These are phyloP conservation scores for Drosophila mimica DNA, from an alignment of 2,888 invertebrate species.

Conservation along the genomic window DNA sequence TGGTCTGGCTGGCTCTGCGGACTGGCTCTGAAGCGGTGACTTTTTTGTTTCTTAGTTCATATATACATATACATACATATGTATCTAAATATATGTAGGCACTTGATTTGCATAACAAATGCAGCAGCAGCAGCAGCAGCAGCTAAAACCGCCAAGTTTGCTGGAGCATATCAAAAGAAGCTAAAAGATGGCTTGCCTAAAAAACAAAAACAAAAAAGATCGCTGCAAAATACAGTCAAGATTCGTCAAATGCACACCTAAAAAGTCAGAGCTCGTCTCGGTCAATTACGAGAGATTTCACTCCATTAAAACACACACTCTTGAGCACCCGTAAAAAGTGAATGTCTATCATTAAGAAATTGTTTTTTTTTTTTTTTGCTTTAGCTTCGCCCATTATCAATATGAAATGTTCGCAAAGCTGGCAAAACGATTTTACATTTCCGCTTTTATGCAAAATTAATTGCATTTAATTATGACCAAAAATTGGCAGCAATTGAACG, in stretches of 20 bases:
- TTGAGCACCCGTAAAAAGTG: slow-evolving; percentile 70
- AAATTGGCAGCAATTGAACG: slow-evolving; percentile 57
- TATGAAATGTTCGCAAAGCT: slow-evolving; percentile 45
- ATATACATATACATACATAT: slow-evolving; percentile 20
- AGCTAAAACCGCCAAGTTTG: slow-evolving; percentile 35
- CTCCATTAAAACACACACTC: slow-evolving; percentile 77
- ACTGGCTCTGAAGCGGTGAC: slow-evolving; percentile 51
- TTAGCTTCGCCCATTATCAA: slow-evolving; percentile 29
- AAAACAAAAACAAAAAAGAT: slow-evolving; percentile 22
- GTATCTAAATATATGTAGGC: slow-evolving; percentile 42
- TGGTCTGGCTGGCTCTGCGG: slow-evolving; percentile 56
- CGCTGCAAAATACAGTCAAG: slow-evolving; percentile 51
- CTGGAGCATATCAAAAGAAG: slow-evolving; percentile 40
- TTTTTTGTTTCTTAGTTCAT: slow-evolving; percentile 62
- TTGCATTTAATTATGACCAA: slow-evolving; percentile 69
- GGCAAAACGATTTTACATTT: slow-evolving; percentile 60
- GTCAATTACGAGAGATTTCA: slow-evolving; percentile 77
- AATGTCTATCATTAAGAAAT: slow-evolving; percentile 79
- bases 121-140: slow-evolving; percentile 50
- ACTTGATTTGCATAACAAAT: slow-evolving; percentile 80
- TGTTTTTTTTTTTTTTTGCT: slow-evolving; percentile 16
- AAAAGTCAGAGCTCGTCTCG: slow-evolving; percentile 70
- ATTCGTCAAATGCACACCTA: slow-evolving; percentile 75
- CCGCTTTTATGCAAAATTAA: slow-evolving; percentile 76
- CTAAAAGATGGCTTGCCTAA: slow-evolving; percentile 39